phyloP scores from a whole-genome alignment of 2,888 invertebrate genomes.

The Ctena decussata region DNA sequence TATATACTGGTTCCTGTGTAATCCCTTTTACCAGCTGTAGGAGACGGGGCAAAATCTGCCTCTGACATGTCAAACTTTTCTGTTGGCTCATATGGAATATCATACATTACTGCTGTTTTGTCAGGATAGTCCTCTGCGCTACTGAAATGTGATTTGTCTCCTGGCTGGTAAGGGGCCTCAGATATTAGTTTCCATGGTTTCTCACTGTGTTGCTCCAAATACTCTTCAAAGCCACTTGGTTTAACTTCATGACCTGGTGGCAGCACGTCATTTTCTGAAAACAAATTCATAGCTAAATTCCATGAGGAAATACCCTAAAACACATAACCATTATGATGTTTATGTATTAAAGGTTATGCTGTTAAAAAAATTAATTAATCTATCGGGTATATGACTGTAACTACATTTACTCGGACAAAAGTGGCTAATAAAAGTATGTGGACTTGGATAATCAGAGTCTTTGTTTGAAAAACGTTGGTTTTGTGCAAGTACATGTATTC shows the following conservation, averaged over 20 bases:
- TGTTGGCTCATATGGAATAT: conserved; percentile 71
- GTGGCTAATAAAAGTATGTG: too few relatives aligned
- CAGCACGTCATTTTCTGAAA: conserved; percentile 53
- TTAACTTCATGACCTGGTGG: conserved; percentile 74
- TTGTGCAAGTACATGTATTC: too few relatives aligned
- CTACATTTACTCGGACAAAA: too few relatives aligned
- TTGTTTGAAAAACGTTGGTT: too few relatives aligned
- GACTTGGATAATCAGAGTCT: too few relatives aligned
- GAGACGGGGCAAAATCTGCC: conserved; percentile 78
- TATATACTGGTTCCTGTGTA: conserved; percentile 42
- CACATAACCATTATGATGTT: too few relatives aligned
- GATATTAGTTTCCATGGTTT: conserved; percentile 67
- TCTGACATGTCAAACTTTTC: conserved; percentile 78
- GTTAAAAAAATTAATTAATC: too few relatives aligned
- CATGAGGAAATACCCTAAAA: too few relatives aligned
- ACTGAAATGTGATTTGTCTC: background rate
- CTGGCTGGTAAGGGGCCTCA: background rate
- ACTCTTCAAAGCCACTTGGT: conserved; percentile 75
- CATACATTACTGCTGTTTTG: conserved; percentile 52
- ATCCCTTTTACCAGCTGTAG: conserved; percentile 32
- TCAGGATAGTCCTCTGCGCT: conserved; percentile 12
- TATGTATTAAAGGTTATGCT: too few relatives aligned
- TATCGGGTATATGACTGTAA: too few relatives aligned
- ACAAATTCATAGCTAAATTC: too few relatives aligned
- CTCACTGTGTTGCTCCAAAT: conserved; percentile 67